These are phyloP conservation scores for Pristionchus entomophagus DNA, from an alignment of 2,888 invertebrate genomes.

Conservation along the genomic window DNA sequence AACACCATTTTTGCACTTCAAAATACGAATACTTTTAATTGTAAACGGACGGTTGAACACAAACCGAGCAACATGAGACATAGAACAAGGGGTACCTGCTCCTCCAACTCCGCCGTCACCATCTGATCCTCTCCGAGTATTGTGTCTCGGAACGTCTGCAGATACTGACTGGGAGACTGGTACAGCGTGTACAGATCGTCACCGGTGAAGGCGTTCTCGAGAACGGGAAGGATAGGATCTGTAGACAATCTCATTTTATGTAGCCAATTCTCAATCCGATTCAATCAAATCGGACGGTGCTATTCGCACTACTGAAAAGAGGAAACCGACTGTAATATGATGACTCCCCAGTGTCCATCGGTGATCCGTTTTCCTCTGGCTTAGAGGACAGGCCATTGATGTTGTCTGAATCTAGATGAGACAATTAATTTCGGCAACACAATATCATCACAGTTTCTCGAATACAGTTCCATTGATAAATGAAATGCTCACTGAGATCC, in stretches of 20 bases:
- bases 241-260: not conserved
- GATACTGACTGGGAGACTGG: not conserved
- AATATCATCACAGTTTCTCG: too few species aligned
- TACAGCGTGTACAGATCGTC: not conserved
- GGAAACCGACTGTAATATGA: not conserved
- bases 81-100: too few species aligned
- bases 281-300: not conserved
- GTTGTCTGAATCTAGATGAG: constrained; percentile 4
- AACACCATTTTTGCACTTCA: too few species aligned
- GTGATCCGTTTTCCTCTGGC: not conserved
- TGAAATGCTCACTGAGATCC: not conserved
- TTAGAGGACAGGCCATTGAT: not conserved
- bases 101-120: too few species aligned
- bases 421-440: too few species aligned
- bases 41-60: too few species aligned
- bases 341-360: not conserved
- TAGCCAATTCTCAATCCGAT: too few species aligned
- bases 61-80: too few species aligned
- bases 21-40: too few species aligned
- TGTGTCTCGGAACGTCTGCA: not conserved
- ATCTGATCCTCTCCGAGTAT: not conserved
- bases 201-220: not conserved
- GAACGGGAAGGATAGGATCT: not conserved
- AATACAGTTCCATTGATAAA: too few species aligned
- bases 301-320: not conserved